Conservation (phyloP, 2,888 invertebrate genomes). For the Heliconius erato region DNA sequence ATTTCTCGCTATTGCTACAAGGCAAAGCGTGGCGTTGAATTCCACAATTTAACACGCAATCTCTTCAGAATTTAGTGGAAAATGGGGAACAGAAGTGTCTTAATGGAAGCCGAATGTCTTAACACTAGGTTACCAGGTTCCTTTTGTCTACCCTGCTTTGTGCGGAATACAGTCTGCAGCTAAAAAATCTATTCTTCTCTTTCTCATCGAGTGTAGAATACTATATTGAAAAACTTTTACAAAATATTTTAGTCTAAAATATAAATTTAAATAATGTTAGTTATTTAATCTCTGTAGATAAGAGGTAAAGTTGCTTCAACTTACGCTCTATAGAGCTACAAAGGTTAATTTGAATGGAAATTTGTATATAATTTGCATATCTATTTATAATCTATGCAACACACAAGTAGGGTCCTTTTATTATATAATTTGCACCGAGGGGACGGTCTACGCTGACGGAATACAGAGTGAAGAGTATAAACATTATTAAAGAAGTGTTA, state of each 20-base stretch:
- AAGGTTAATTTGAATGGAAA: constrained; percentile 84
- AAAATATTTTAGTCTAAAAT: constrained; percentile 7
- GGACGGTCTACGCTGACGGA: constrained; percentile 69
- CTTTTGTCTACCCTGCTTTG: not conserved
- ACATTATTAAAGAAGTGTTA: constrained; percentile 70
- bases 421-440: constrained; percentile 83
- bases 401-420: constrained; percentile 84
- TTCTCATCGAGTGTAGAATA: not conserved
- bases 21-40: too few species aligned
- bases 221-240: not conserved
- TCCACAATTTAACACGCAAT: too few species aligned
- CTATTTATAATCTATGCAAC: constrained; percentile 85
- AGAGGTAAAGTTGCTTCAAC: constrained; percentile 67
- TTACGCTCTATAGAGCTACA: constrained; percentile 81
- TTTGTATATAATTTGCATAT: constrained; percentile 84
- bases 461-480: constrained; percentile 80
- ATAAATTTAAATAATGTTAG: constrained; percentile 20
- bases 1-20: too few species aligned
- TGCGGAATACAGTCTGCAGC: not conserved
- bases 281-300: constrained; percentile 42
- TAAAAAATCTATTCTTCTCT: not conserved
- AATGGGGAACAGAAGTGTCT: too few species aligned
- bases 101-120: not conserved
- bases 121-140: not conserved
- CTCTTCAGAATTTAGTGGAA: too few species aligned